A percentile compares a stretch with the other conserved stretches of the same genome.
Evolutionary conservation across 1,140 invertebrate genomes (phyloP).

Genomic region (Trinorchestia longiramus): DNA sequence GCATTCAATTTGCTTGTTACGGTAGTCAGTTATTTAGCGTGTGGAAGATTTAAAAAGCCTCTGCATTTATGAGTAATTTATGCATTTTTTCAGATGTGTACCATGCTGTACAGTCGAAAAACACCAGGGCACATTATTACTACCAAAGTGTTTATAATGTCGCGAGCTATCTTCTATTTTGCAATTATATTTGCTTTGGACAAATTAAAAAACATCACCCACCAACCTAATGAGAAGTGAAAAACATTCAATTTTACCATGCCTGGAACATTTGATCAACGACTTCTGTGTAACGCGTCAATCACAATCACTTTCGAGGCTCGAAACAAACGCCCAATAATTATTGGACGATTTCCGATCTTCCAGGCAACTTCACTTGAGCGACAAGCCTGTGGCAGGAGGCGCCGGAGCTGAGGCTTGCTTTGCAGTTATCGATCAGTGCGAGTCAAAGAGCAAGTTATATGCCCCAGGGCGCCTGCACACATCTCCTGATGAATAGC

Average conservation of each 20-base stretch:
- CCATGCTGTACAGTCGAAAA: too few species aligned
- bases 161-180: not conserved
- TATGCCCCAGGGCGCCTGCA: not conserved
- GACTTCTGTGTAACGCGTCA: not conserved
- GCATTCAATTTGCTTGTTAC: too few species aligned
- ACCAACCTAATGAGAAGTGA: not conserved
- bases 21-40: too few species aligned
- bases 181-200: not conserved
- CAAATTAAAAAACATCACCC: too few species aligned
- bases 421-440: not conserved
- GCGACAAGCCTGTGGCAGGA: not conserved
- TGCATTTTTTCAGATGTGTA: too few species aligned
- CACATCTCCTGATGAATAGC: not conserved
- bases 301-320: not conserved
- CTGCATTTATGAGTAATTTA: too few species aligned
- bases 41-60: too few species aligned
- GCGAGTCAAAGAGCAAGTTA: not conserved
- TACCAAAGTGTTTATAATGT: not conserved
- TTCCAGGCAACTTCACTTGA: not conserved
- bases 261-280: not conserved
- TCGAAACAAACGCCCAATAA: not conserved
- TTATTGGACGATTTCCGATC: not conserved
- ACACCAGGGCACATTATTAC: not conserved
- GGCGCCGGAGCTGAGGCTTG: not conserved
- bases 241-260: not conserved